Evolutionary conservation across 37 sponge, comb jelly and placozoan species (phyloP).

Genomic region (Geodia barretti): DNA sequence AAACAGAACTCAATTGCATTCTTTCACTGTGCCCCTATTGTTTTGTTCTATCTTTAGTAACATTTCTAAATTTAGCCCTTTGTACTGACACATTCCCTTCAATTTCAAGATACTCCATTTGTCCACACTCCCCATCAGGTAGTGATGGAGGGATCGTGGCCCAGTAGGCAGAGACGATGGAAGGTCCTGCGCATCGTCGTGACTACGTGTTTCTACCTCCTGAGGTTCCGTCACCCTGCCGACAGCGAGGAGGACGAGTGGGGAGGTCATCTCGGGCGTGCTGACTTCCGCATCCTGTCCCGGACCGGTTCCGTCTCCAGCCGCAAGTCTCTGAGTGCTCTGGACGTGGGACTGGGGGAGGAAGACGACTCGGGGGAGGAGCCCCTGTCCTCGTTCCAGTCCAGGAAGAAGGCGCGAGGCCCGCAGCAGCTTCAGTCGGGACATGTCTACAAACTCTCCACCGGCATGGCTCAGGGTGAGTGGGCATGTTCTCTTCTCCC

Average conservation of each 20-base stretch:
- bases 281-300: constrained; percentile 29
- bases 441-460: constrained; percentile 3
- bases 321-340: constrained; percentile 30
- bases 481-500: neutral
- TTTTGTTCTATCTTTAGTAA: too few relatives aligned
- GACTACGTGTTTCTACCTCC: constrained; percentile 56
- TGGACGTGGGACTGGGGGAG: constrained; percentile 32
- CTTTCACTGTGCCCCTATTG: too few relatives aligned
- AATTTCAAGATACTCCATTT: too few relatives aligned
- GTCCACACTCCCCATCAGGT: too few relatives aligned
- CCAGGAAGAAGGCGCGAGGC: constrained; percentile 3
- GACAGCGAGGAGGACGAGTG: neutral
- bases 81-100: too few relatives aligned
- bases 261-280: neutral
- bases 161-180: constrained; percentile 58
- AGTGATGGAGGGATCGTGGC: constrained; percentile 71
- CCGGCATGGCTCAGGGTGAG: constrained; percentile 13
- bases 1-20: too few relatives aligned
- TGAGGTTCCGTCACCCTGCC: neutral
- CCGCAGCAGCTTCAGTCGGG: neutral
- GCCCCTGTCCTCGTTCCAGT: neutral
- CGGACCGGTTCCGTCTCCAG: neutral
- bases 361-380: neutral
- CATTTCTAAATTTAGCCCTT: too few relatives aligned
- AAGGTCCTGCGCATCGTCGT: constrained; percentile 57